phyloP scores from a whole-genome alignment of 2,888 invertebrate genomes.

The Oxystoma pomonae region DNA sequence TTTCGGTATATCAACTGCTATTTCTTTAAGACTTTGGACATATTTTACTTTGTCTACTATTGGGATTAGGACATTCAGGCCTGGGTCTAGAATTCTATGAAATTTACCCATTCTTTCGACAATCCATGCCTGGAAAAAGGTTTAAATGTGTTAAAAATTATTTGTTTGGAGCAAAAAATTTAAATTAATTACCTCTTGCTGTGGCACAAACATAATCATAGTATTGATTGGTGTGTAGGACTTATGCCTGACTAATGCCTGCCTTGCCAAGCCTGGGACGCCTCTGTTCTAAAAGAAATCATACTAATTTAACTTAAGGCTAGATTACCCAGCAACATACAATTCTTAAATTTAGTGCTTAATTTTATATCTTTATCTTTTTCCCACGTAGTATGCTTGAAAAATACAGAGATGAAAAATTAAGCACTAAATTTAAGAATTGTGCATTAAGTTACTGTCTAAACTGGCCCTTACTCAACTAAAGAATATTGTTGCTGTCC shows the following conservation, averaged over 20 bases:
- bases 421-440: too few species aligned
- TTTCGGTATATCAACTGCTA: constrained; percentile 98
- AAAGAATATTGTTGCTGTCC: too few species aligned
- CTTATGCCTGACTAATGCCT: constrained; percentile 29
- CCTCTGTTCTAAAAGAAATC: constrained; percentile 19
- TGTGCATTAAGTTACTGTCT: too few species aligned
- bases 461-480: too few species aligned
- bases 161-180: constrained; percentile 21
- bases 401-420: too few species aligned
- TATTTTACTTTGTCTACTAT: constrained; percentile 91
- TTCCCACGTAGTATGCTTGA: too few species aligned
- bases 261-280: constrained; percentile 17
- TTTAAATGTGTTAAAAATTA: not conserved
- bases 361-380: too few species aligned
- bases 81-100: constrained; percentile 88
- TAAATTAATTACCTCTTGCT: constrained; percentile 99
- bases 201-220: constrained; percentile 94
- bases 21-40: constrained; percentile 98
- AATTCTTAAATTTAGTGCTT: too few species aligned
- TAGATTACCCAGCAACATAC: too few species aligned
- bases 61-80: constrained; percentile 88
- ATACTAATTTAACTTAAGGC: too few species aligned
- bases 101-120: constrained; percentile 99
- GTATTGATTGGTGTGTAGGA: constrained; percentile 80
- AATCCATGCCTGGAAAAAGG: constrained; percentile 87